Percentiles rank a stretch among this genome's conserved stretches.
phyloP scores from a whole-genome alignment of 1,140 invertebrate genomes.

The Zaprionus vittiger region DNA sequence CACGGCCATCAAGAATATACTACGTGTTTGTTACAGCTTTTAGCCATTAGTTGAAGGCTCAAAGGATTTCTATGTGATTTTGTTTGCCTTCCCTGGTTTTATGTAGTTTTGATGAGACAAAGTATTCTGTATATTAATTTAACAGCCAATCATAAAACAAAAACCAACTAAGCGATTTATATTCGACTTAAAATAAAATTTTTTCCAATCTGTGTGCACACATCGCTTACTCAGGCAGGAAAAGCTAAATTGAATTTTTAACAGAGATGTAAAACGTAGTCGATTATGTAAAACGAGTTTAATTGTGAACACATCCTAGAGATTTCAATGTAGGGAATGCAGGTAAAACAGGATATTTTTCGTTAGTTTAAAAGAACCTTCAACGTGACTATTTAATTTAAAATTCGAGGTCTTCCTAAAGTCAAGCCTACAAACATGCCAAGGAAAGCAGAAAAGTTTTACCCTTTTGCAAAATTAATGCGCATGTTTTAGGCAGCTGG shows the following conservation, averaged over 20 bases:
- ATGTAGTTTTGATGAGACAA: slow-evolving; percentile 39
- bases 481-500: slow-evolving; percentile 48
- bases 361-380: slow-evolving; percentile 13
- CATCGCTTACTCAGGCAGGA: not conserved
- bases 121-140: slow-evolving; percentile 50
- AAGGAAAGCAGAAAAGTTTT: slow-evolving; percentile 34
- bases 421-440: slow-evolving; percentile 10
- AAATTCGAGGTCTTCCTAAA: slow-evolving; percentile 47
- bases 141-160: slow-evolving; percentile 7
- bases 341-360: not conserved
- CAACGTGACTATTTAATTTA: slow-evolving; percentile 56
- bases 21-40: slow-evolving; percentile 29
- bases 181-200: not conserved
- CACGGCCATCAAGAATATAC: slow-evolving; percentile 39
- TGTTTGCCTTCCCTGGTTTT: slow-evolving; percentile 21
- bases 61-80: slow-evolving; percentile 25
- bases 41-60: slow-evolving; percentile 26
- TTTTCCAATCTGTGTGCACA: no score
- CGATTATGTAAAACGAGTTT: no score
- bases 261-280: no score
- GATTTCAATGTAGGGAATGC: not conserved
- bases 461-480: slow-evolving; percentile 67
- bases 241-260: not conserved
- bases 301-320: no score
- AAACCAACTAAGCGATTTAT: slow-evolving; percentile 11